phyloP scores from a whole-genome alignment of 1,140 invertebrate genomes.

The Tetragonula clypearis region DNA sequence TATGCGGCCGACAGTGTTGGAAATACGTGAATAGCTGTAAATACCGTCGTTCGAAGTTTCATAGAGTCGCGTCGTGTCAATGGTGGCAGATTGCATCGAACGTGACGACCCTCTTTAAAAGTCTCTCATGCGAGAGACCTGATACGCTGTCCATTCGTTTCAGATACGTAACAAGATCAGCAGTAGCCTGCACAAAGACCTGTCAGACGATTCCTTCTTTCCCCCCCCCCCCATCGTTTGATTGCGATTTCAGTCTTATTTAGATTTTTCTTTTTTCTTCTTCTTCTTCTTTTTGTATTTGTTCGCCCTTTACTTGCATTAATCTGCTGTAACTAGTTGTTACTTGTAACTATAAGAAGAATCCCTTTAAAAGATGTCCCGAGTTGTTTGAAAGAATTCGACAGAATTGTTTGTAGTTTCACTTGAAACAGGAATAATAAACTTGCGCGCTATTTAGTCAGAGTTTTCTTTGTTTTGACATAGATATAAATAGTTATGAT shows the following conservation, averaged over 20 bases:
- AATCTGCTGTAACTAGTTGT: not conserved
- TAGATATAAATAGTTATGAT: too few relatives aligned
- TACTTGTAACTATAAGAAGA: not conserved
- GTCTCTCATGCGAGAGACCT: slow-evolving; percentile 16
- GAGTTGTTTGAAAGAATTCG: too few relatives aligned
- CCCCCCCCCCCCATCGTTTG: not conserved
- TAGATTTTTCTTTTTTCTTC: not conserved
- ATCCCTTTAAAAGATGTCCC: too few relatives aligned
- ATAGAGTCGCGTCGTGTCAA: slow-evolving; percentile 5
- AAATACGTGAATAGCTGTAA: slow-evolving; percentile 27
- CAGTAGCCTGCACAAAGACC: not conserved
- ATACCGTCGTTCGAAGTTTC: slow-evolving; percentile 25
- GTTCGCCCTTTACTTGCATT: not conserved
- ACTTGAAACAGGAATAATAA: too few relatives aligned
- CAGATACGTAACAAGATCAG: slow-evolving; percentile 14
- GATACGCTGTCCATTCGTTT: slow-evolving; percentile 14
- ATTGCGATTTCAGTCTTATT: not conserved
- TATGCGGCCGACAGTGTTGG: not conserved
- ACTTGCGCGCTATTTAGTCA: too few relatives aligned
- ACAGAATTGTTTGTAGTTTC: too few relatives aligned
- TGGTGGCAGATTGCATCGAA: slow-evolving; percentile 46
- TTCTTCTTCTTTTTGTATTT: not conserved
- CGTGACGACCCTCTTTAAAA: slow-evolving; percentile 31
- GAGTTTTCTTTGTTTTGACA: too few relatives aligned
- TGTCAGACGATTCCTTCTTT: not conserved